A percentile compares a stretch with the other conserved stretches of the same genome.
These are phyloP conservation scores for Agonopterix subpropinquella DNA, from an alignment of 2,888 invertebrate species.

Conservation along the genomic window DNA sequence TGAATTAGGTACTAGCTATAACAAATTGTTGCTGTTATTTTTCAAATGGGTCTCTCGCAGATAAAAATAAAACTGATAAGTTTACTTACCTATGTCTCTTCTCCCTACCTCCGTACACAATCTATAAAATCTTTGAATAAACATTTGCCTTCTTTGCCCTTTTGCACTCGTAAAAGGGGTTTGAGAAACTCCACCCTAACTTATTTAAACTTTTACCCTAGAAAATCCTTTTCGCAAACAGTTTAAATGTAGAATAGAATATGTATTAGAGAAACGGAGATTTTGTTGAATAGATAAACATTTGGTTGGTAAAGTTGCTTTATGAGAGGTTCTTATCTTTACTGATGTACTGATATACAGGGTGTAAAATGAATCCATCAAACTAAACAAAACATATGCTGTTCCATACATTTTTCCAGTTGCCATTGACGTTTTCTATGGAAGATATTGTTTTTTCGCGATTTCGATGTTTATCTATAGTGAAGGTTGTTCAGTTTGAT, in stretches of 20 bases:
- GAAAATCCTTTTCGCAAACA: constrained; percentile 68
- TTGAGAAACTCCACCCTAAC: constrained; percentile 64
- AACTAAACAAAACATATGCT: no score
- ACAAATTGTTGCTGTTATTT: no score
- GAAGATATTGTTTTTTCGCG: no score
- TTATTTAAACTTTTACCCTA: constrained; percentile 73
- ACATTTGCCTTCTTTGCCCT: constrained; percentile 70
- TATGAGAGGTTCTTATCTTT: constrained; percentile 11
- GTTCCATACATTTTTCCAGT: no score
- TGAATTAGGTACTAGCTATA: no score
- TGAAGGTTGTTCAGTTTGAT: no score
- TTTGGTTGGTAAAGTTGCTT: constrained; percentile 26
- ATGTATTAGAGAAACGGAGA: constrained; percentile 46
- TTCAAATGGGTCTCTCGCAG: no score
- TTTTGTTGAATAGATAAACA: constrained; percentile 28
- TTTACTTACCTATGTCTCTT: constrained; percentile 11
- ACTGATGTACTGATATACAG: no score
- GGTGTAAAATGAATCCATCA: no score
- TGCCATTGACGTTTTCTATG: no score
- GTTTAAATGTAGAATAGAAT: constrained; percentile 68
- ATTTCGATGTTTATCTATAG: no score
- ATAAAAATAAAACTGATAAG: no score
- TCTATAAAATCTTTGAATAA: constrained; percentile 72
- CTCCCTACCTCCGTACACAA: constrained; percentile 44
- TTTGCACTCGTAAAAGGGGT: constrained; percentile 71